Evolutionary conservation across 2,888 invertebrate species (phyloP), one percentile per base, ranked within the genome.

Genomic region (Lymantria dispar): DNA sequence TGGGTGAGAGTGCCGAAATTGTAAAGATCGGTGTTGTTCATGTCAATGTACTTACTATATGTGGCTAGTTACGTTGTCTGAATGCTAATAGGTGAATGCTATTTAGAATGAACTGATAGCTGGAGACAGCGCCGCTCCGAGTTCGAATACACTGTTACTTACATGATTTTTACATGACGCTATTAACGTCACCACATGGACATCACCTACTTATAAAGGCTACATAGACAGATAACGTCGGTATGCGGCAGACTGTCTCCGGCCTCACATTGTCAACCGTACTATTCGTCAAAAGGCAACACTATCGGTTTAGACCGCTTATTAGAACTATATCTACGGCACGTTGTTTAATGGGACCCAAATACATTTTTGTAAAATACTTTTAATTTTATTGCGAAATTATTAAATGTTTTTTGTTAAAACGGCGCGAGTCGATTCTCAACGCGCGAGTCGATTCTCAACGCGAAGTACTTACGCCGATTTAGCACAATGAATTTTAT

Each of bases 1-100:
- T 93, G 90, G 93, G 93, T 93, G 93, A 93, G 93, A 92, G 87
- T 85, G 89, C 89, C 87, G 86, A 71, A 81, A 74, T 82, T 80
- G 73, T 85, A 84, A 78, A 78, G 74, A 80, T 89, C 78, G 79
- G 76, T 90, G 90, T 89, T 89, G 89, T 88, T 76, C 74, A 83
- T 83, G 80, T 86, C 77, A 71, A 78, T 85, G 83, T 86, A 80
- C 73, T 72, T 74, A 71, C 60, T 80, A 79, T 76, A 72, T 85
- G 86, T 85, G 81, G 80, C 81, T 90, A 86, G 86, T 80, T 81
- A 80, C 80, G 83, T 85, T 87, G 84, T 86, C 75, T 83, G 90
- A 86, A 89, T 90, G 90, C 85, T 80, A 81, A 76, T 89, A 89
- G 89, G 74, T 83, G 90, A 88, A 90, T 89, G 90, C 87, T 84